phyloP scores from a whole-genome alignment of 2,888 invertebrate genomes.

The Acanthosepion esculentum region DNA sequence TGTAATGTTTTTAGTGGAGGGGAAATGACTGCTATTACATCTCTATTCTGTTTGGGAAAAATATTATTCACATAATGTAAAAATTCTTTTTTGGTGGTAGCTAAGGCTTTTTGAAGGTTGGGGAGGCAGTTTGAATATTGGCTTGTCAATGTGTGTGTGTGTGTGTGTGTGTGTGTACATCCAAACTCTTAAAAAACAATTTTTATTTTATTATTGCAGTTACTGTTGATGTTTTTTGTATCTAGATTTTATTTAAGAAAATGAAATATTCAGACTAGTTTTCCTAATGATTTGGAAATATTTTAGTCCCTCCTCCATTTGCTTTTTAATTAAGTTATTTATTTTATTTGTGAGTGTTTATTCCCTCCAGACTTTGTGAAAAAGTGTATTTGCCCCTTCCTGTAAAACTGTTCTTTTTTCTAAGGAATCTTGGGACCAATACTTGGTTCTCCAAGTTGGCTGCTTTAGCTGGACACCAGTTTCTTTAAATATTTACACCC shows the following conservation, averaged over 20 bases:
- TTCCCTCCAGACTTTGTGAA: neutral
- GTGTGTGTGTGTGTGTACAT: neutral
- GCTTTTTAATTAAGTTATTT: no score
- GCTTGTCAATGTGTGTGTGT: neutral
- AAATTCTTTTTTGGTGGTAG: neutral
- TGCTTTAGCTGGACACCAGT: neutral
- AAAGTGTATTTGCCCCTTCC: neutral
- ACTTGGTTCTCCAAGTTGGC: neutral
- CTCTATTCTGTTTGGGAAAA: neutral
- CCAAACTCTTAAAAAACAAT: neutral
- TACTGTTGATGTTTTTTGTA: no score
- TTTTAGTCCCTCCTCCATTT: no score
- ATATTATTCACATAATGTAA: neutral
- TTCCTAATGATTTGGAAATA: no score
- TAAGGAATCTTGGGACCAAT: neutral
- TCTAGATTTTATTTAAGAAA: no score
- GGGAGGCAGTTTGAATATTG: neutral
- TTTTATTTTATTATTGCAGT: no score
- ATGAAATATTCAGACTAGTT: no score
- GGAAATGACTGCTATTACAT: neutral
- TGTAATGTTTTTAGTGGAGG: no score
- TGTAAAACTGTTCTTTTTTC: neutral
- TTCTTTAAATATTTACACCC: neutral
- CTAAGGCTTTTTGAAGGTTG: neutral
- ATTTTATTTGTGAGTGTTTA: neutral